Percentiles rank a stretch among this genome's conserved stretches.
Evolutionary conservation across 2,888 invertebrate genomes (phyloP).

Genomic region (Drosophila emarginata): DNA sequence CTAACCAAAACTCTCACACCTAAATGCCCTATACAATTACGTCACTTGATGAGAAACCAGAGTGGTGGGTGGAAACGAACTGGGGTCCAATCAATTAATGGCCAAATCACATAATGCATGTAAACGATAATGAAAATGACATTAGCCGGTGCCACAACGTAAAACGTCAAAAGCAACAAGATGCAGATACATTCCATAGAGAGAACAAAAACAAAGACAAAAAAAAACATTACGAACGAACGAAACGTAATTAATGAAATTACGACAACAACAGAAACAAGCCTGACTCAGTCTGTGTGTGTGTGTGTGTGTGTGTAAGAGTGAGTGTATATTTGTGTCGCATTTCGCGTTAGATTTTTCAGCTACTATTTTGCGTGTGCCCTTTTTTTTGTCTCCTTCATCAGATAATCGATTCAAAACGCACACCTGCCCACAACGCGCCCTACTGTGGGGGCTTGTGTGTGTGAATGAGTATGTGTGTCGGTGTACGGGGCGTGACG

Average conservation of each 20-base stretch:
- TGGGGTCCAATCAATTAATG: conserved; percentile 70
- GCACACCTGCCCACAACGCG: conserved; percentile 48
- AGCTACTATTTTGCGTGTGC: conserved; percentile 22
- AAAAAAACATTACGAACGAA: conserved; percentile 14
- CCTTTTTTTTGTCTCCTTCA: conserved; percentile 11
- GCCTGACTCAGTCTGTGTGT: not conserved
- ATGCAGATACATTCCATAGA: conserved; percentile 33
- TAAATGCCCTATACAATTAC: conserved; percentile 35
- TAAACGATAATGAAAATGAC: conserved; percentile 72
- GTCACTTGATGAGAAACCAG: conserved; percentile 45
- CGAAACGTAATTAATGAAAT: conserved; percentile 69
- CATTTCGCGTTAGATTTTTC: conserved; percentile 30
- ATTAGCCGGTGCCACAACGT: conserved; percentile 44
- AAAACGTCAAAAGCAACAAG: conserved; percentile 20
- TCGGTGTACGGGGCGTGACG: conserved; percentile 34
- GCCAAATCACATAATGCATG: conserved; percentile 76
- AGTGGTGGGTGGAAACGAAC: conserved; percentile 11
- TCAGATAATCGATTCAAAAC: conserved; percentile 66
- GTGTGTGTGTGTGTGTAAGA: conserved; percentile 3
- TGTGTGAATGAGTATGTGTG: conserved; percentile 10
- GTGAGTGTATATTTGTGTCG: conserved; percentile 15
- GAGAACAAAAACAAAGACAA: conserved; percentile 19
- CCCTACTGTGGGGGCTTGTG: not conserved
- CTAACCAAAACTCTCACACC: not conserved
- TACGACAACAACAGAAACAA: conserved; percentile 48